phyloP scores from a whole-genome alignment of 1,140 invertebrate genomes.

The Lutraria rhynchaena region DNA sequence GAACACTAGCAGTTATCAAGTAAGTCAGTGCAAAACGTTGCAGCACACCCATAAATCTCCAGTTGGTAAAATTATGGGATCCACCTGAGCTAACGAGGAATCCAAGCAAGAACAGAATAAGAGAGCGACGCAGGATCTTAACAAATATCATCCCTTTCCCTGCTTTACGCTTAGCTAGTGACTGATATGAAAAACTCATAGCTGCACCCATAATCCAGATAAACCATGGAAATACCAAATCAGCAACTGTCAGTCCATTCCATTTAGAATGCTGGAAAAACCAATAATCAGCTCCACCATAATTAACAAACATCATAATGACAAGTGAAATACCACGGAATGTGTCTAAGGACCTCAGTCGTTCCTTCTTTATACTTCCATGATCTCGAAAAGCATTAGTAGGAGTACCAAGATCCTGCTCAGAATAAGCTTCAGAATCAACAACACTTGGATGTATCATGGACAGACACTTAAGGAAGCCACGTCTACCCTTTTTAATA shows the following conservation, averaged over 20 bases:
- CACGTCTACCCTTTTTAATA: conserved; percentile 61
- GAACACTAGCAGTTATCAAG: conserved; percentile 88
- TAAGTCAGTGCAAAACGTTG: conserved; percentile 91
- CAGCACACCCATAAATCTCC: conserved; percentile 92
- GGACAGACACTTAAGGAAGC: conserved; percentile 13
- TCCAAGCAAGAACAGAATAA: conserved; percentile 82
- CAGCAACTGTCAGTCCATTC: conserved; percentile 95
- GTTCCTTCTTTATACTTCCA: conserved; percentile 50
- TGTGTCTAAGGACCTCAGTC: conserved; percentile 57
- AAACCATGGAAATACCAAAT: conserved; percentile 96
- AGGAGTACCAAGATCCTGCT: conserved; percentile 70
- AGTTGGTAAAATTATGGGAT: conserved; percentile 71
- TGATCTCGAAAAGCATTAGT: conserved; percentile 65
- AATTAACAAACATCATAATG: conserved; percentile 92
- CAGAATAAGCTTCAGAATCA: conserved; percentile 30
- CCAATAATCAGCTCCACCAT: conserved; percentile 91
- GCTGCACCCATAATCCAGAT: conserved; percentile 96
- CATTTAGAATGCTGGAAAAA: conserved; percentile 94
- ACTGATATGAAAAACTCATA: conserved; percentile 90
- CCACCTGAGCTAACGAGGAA: conserved; percentile 64
- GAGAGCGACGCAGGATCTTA: conserved; percentile 85
- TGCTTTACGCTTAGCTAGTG: conserved; percentile 86
- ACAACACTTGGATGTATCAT: conserved; percentile 23
- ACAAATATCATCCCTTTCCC: conserved; percentile 83
- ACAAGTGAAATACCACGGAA: conserved; percentile 55